These are phyloP conservation scores for Drosophila anomalata DNA, from an alignment of 2,888 invertebrate genomes.

Conservation along the genomic window DNA sequence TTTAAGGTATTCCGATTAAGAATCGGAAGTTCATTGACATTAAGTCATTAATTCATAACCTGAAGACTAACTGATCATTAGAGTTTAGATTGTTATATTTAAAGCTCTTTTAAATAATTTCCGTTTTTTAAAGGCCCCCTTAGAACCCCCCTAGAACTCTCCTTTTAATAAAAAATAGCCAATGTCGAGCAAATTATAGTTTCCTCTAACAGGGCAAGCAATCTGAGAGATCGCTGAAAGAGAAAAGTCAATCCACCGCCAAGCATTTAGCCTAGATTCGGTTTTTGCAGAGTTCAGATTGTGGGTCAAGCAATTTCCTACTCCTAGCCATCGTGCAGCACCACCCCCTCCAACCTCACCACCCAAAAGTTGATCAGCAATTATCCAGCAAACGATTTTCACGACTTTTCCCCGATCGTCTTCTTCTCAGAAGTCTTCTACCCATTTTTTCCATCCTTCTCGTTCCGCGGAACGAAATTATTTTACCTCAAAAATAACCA, in stretches of 20 bases:
- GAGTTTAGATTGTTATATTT: too few species aligned
- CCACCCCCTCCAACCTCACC: conserved; percentile 43
- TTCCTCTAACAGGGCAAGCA: background rate
- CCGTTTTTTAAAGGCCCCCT: too few species aligned
- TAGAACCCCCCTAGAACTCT: too few species aligned
- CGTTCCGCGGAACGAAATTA: conserved; percentile 69
- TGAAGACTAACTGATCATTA: too few species aligned
- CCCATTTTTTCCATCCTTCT: conserved; percentile 20
- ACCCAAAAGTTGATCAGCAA: conserved; percentile 59
- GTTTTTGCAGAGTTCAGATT: conserved; percentile 62
- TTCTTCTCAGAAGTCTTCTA: background rate
- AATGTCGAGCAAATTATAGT: conserved; percentile 13
- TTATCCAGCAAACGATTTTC: conserved; percentile 64
- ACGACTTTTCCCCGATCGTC: conserved; percentile 56
- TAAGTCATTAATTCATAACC: too few species aligned
- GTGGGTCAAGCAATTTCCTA: conserved; percentile 63
- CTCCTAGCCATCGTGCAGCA: conserved; percentile 19
- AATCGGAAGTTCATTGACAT: too few species aligned
- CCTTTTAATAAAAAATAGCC: background rate
- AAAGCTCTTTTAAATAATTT: too few species aligned
- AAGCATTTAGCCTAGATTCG: conserved; percentile 66
- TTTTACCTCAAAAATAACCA: conserved; percentile 67
- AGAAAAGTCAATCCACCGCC: conserved; percentile 45
- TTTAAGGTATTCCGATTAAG: too few species aligned
- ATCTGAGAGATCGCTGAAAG: conserved; percentile 21